Base-by-base conservation (phyloP, 2,888 invertebrate genomes). In the Nipponacmea schrenckii region DNA sequence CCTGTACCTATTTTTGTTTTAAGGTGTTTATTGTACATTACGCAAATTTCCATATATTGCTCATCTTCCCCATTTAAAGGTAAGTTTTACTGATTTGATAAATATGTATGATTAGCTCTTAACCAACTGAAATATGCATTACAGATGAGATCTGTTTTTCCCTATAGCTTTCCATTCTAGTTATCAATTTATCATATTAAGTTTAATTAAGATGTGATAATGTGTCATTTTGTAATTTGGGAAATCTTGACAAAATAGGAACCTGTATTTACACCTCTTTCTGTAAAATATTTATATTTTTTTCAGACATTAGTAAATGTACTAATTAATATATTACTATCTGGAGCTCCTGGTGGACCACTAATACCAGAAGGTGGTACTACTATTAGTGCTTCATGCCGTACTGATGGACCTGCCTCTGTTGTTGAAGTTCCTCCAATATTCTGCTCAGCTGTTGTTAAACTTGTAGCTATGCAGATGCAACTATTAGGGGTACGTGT, bases 371-470 rank as follows among this genome's bases (percentile, higher is more conserved):
- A 86, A 64, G 81, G 82, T 62, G 72, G 87, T 79, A 66, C 79
- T 62, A 81, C 83, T 14, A 80, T 79, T 69, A 79, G 79, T 24
- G 77, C 80, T 24, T 81, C 79, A 80, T 79, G 89, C 84, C 74
- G 88, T 79, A 76, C 82, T 83, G 81, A 87, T 78, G 81, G 82
- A 81, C 26, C 73, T 77, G 45, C 70, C 46, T 71, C 71, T 63
- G 72, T 76, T 69, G 72, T 79, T 3, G 84, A 87, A 5, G 97
- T 98, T 1, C 98, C 98, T 46, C 94, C 95, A 67, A 94, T 95
- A 85, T 99, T 99, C 90, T 97, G 96, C 87, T 96, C 97, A 45
- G 96, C 96, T 64, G 97, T 97, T n/a, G 95, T 99, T 63, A 92
- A 97, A 76, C 91, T 99, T 64, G 94, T 98, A 71, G 96, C 97